A percentile compares a stretch with the other conserved stretches of the same genome.
These are phyloP conservation scores for Discoglossus pictus DNA, from an alignment of 2,797 vertebrate species.

Conservation along the genomic window DNA sequence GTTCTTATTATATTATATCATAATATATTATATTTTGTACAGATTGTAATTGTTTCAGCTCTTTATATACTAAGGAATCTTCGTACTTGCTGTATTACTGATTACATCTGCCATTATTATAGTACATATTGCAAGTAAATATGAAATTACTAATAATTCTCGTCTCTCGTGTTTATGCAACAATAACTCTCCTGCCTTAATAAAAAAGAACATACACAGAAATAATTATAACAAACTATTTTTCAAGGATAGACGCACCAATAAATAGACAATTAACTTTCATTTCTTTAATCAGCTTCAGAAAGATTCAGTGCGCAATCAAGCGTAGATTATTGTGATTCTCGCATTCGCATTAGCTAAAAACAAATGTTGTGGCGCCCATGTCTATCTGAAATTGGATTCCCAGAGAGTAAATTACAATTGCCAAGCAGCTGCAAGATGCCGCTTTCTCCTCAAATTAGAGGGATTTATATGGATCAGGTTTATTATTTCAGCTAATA, in stretches of 20 bases:
- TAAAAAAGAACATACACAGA: conserved; percentile 2
- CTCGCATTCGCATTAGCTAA: conserved; percentile 4
- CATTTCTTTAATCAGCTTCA: not conserved
- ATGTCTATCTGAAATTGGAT: not conserved
- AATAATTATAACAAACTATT: conserved; percentile 4
- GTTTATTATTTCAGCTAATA: not conserved
- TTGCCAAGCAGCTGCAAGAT: not conserved
- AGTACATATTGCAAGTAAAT: conserved; percentile 2
- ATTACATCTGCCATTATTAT: conserved; percentile 11
- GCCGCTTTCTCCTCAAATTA: conserved; percentile 1
- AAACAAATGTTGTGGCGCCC: not conserved
- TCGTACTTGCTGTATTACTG: no score
- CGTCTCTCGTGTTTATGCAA: conserved; percentile 11
- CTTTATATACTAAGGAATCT: no score
- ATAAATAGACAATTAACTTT: not conserved
- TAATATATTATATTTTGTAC: no score
- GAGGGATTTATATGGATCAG: conserved; percentile 8
- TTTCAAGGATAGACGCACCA: not conserved
- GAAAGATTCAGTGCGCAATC: conserved; percentile 10
- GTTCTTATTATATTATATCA: no score
- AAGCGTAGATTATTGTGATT: not conserved
- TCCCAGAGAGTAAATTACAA: conserved; percentile 17
- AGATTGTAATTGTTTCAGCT: no score
- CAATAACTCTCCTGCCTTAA: conserved; percentile 6
- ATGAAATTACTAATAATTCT: conserved; percentile 7